Percentiles rank a stretch among this genome's conserved stretches.
Conservation (phyloP, 1,140 invertebrate genomes). For the Trichonephila clavipes region DNA sequence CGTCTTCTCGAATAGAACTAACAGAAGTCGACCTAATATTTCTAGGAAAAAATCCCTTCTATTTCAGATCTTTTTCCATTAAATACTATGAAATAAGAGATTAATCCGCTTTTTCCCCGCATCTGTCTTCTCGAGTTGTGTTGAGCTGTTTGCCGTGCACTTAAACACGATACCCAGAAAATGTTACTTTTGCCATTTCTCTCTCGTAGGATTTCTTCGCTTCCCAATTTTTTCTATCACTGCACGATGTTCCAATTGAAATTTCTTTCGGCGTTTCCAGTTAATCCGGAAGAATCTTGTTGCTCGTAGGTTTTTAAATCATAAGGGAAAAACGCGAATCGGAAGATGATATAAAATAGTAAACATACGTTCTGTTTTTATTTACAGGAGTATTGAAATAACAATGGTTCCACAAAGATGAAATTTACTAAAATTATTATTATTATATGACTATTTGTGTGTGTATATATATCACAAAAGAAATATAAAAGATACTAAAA, state of each 20-base stretch:
- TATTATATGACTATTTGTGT: too few relatives aligned
- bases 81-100: conserved; percentile 51
- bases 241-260: conserved; percentile 16
- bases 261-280: neutral
- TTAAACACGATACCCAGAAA: conserved; percentile 49
- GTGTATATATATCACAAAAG: neutral
- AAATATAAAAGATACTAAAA: neutral
- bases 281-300: conserved; percentile 1
- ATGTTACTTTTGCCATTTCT: conserved; percentile 37
- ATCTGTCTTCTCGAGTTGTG: conserved; percentile 51
- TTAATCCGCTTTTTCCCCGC: conserved; percentile 17
- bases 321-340: neutral
- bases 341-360: neutral
- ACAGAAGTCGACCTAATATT: neutral
- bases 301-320: neutral
- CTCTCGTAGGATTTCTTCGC: conserved; percentile 9
- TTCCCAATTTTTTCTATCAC: neutral
- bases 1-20: neutral
- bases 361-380: neutral
- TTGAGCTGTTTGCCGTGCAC: conserved; percentile 48
- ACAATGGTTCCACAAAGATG: too few relatives aligned
- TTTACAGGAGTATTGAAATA: neutral
- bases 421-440: too few relatives aligned
- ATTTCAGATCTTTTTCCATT: conserved; percentile 40
- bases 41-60: neutral